Evolutionary conservation across 2,797 vertebrate genomes (phyloP), one percentile per base, ranked within the genome.

Genomic region (Molossus alvarezi): DNA sequence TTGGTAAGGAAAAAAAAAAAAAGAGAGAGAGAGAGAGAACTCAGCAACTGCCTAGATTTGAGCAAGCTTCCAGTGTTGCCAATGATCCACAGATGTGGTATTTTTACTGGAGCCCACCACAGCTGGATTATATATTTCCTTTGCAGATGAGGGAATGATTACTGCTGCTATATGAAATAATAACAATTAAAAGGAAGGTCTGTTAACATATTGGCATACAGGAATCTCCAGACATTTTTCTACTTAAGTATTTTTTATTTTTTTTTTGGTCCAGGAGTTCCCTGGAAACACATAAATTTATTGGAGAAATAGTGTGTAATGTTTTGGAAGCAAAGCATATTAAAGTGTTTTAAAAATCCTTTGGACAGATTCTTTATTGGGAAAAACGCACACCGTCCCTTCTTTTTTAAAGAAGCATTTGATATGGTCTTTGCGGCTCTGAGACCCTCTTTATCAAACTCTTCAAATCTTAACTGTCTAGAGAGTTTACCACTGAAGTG

Each of bases 11-110:
- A 37, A 14, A 45, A 25, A 72, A 12, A 41, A n/a, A 13, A 3
- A 29, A 65, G 64, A 17, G 64, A 18, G 64, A 67, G n/a, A 67
- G 65, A 95, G 88, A 91, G 91, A 95, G 84, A 96, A 0, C 0
- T 81, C 84, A 76, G 81, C 97, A 83, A 88, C 93, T 8, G 0
- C 95, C 71, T 86, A 41, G 90, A 91, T 94, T 92, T 82, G 95
- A 89, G 91, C 29, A 1, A 65, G 95, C 72, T 88, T 96, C 77
- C 85, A 2, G 86, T 88, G 95, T 25, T 91, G 90, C 90, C 96
- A 96, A 69, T 83, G 97, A 98, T 97, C 98, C 98, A 97, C 98
- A 98, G 98, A 98, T 98, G 98, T 96, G 97, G 80, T 27, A 25
- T 97, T 98, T 97, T 98, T 97, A 92, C 92, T 95, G 91, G 60